Conservation (phyloP, 2,797 vertebrate genomes). For the Cossypha caffra region DNA sequence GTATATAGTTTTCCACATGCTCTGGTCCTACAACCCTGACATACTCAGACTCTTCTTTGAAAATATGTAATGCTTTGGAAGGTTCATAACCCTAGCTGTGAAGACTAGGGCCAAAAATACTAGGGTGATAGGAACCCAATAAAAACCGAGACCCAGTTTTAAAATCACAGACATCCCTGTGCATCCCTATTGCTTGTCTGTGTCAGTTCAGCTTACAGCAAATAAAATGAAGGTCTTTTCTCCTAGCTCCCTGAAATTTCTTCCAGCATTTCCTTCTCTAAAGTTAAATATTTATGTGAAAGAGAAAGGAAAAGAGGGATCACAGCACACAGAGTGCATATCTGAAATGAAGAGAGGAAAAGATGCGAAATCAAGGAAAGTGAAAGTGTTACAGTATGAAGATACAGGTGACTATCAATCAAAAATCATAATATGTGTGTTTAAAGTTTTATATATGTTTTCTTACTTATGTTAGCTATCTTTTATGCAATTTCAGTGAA, state of each 20-base stretch:
- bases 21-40: neutral
- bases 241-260: neutral
- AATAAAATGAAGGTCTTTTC: neutral
- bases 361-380: neutral
- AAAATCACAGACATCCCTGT: neutral
- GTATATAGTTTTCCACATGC: neutral
- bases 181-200: no score
- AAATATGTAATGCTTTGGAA: neutral
- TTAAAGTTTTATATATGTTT: neutral
- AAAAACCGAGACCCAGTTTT: neutral
- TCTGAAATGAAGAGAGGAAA: neutral
- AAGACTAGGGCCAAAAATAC: neutral
- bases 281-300: neutral
- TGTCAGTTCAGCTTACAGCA: neutral
- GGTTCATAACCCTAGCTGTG: neutral
- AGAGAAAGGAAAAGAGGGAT: neutral
- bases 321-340: rapidly evolving
- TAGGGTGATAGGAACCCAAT: no score
- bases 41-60: neutral
- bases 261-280: neutral
- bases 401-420: neutral
- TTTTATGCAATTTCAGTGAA: neutral
- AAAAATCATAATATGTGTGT: neutral
- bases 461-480: neutral
- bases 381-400: neutral